Evolutionary conservation across 2,113 vertebrate species (phyloP), one percentile per base, ranked within the genome.

Genomic region (Misgurnus mizolepis): DNA sequence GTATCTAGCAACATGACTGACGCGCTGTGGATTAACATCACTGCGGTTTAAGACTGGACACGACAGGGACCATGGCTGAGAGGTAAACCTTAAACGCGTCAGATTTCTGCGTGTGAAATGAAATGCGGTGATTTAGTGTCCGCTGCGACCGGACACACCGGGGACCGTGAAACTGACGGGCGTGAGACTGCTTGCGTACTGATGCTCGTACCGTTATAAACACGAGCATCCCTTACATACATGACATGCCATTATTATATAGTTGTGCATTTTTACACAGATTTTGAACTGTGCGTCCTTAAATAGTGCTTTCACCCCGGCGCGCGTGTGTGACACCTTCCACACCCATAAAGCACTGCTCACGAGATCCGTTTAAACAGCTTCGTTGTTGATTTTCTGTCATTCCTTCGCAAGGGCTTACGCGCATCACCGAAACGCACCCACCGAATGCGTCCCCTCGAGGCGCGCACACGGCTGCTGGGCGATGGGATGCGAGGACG

Each of bases 51-150:
- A 84, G 69, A 34, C 82, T 56, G 69, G 45, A 58, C 12, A 53
- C 53, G 43, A 69, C 18, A 41, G 71, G 71, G 71, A 80, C 64
- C 78, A 86, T 87, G 86, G 86, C 86, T 17, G 86, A 87, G 81
- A 86, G 86, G 86, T 87, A 81, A 83, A 55, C 7, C 10, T 3
- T 27, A 15, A 58, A 11, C 53, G 67, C 76, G 41, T 62, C 76
- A 49, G 11, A 10, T 15, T n/a, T 61, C 56, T 56, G 4, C 27
- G 4, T 7, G 18, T 8, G 22, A 53, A 15, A 14, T 17, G 7
- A 49, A 62, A 49, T 9, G 43, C 22, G 58, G 41, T 17, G 72
- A 34, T 75, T 47, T 72, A 1, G 15, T 18, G 2, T n/a, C 15
- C 55, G 6, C 55, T 7, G 53, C 53, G 53, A 14, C 55, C 55